Conservation (phyloP, 2,888 invertebrate species). For the Escarpia spicata region DNA sequence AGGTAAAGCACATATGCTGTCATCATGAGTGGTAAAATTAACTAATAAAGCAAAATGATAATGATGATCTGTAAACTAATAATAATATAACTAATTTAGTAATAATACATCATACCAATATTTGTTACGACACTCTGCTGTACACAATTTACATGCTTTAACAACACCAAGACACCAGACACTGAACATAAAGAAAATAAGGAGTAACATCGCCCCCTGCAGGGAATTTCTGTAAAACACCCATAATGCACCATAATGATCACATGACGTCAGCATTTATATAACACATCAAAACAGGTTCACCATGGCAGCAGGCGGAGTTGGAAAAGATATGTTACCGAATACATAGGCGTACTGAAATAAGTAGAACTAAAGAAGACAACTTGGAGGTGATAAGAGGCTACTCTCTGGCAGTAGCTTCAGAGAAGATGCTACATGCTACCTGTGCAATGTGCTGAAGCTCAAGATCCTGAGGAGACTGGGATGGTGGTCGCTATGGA, state of each 20-base stretch:
- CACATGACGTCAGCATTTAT: background rate
- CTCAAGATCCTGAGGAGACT: background rate
- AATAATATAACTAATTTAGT: too few relatives aligned
- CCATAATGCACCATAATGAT: background rate
- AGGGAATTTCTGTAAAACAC: background rate
- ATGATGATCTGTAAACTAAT: too few relatives aligned
- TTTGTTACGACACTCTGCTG: background rate
- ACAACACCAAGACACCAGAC: background rate
- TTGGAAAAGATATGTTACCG: background rate
- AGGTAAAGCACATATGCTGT: background rate
- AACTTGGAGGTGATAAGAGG: background rate
- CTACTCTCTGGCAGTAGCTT: background rate
- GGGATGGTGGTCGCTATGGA: conserved; percentile 9
- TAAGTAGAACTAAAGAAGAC: background rate
- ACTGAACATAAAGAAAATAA: background rate
- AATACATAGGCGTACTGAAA: background rate
- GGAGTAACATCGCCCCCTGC: background rate
- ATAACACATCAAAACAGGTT: background rate
- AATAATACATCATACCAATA: too few relatives aligned
- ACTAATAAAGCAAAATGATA: too few relatives aligned
- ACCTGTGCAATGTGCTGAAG: conserved; percentile 9
- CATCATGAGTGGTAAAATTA: background rate
- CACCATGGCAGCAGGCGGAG: background rate
- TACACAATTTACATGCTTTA: background rate
- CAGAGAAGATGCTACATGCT: background rate